Conservation (phyloP, 2,113 vertebrate species). For the Equus przewalskii region DNA sequence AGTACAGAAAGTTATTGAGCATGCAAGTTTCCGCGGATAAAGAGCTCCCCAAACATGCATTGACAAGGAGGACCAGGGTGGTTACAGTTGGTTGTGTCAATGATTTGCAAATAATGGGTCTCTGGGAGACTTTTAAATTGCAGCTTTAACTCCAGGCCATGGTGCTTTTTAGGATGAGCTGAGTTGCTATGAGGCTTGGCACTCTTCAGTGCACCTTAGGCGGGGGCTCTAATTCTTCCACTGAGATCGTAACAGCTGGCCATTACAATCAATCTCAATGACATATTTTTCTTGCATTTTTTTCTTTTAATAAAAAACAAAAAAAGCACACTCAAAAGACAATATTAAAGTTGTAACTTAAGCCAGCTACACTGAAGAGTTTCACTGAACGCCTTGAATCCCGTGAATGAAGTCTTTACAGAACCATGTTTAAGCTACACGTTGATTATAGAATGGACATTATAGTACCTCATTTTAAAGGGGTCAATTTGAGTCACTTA, state of each 20-base stretch:
- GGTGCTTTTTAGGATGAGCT: slow-evolving; percentile 87
- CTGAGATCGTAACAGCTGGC: slow-evolving; percentile 87
- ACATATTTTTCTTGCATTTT: slow-evolving; percentile 86
- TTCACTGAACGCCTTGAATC: slow-evolving; percentile 52
- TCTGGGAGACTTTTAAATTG: slow-evolving; percentile 89
- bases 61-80: slow-evolving; percentile 84
- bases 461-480: not conserved
- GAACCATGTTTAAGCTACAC: slow-evolving; percentile 38
- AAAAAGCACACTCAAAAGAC: slow-evolving; percentile 74
- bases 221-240: slow-evolving; percentile 86
- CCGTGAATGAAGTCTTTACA: slow-evolving; percentile 68
- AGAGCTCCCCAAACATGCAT: slow-evolving; percentile 85
- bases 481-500: not conserved
- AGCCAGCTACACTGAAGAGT: slow-evolving; percentile 60
- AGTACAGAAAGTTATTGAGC: slow-evolving; percentile 83
- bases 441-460: not conserved
- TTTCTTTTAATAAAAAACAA: slow-evolving; percentile 84
- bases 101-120: slow-evolving; percentile 90
- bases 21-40: slow-evolving; percentile 79
- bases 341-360: slow-evolving; percentile 82
- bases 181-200: slow-evolving; percentile 87
- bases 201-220: slow-evolving; percentile 88
- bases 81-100: slow-evolving; percentile 87
- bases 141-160: slow-evolving; percentile 87
- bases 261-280: slow-evolving; percentile 88